A percentile compares a stretch with the other conserved stretches of the same genome.
Evolutionary conservation across 2,113 vertebrate genomes (phyloP).

Genomic region (Oxyura jamaicensis): DNA sequence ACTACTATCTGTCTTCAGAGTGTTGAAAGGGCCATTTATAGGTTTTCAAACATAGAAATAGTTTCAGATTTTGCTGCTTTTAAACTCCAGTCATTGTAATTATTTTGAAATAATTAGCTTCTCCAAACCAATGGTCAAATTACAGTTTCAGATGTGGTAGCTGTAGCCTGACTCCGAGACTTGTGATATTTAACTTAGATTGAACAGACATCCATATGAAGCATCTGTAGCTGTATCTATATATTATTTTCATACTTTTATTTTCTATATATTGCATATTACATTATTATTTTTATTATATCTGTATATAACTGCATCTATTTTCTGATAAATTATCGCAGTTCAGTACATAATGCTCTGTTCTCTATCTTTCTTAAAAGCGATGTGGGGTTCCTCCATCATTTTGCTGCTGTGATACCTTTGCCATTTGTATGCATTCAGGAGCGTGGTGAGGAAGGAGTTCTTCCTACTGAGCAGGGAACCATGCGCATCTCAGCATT

Average conservation of each 20-base stretch:
- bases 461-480: background rate
- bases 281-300: background rate
- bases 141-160: background rate
- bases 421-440: background rate
- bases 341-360: background rate
- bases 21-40: background rate
- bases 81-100: background rate
- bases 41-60: background rate
- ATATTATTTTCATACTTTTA: background rate
- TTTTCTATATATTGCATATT: background rate
- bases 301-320: background rate
- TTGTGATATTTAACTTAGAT: background rate
- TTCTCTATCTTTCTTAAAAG: background rate
- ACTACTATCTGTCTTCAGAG: background rate
- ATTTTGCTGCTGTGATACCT: background rate
- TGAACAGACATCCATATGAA: background rate
- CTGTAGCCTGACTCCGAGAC: background rate
- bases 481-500: background rate
- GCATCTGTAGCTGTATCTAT: background rate
- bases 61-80: background rate
- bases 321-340: background rate
- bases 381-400: background rate
- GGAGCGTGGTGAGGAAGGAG: background rate
- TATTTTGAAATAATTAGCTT: background rate
- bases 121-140: background rate